Evolutionary conservation across 2,888 invertebrate genomes (phyloP), one percentile per base, ranked within the genome.

Genomic region (Slavum lentiscoides): DNA sequence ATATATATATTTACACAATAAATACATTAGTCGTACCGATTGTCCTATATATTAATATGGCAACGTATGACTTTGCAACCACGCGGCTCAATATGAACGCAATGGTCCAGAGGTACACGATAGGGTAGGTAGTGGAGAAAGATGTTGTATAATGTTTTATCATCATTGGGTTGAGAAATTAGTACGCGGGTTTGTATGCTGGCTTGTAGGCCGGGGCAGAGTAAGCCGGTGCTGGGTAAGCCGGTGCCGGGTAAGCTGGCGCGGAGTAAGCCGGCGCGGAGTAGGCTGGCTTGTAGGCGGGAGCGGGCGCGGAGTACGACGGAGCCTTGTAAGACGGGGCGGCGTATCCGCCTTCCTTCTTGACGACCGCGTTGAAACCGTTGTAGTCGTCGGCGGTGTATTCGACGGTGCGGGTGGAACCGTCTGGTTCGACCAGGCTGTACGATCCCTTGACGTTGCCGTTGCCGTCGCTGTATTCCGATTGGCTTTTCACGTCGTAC

Each of bases 371-470:
- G 74, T 59, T 59, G 76, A 74, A 74, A 64, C 75, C 74, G 82
- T 81, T 72, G 69, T 74, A 76, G 74, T 74, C 68, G 49, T 80
- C 77, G 23, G 80, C 73, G 82, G 72, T 89, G 87, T 92, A 92
- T 86, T 91, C 89, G 81, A 92, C 92, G 5, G 91, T 92, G 83
- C 92, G 89, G 81, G 92, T 90, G 83, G 91, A 91, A 77, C 92
- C 92, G 87, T 92, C 92, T 30, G 73, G 37, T 62, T 80, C 80
- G 55, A 82, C 68, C n/a, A 80, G 58, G 77, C 73, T 74, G 77
- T 80, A 74, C 0, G 66, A 69, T 49, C 76, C 76, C 61, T 72
- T 69, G 58, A 80, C 76, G 76, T 69, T 69, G 43, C 62, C 62
- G 92, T 91, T 86, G 92, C 92, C 83, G 82, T 84, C 73, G 87